Conservation (phyloP, 2,797 vertebrate species). For the Morelia viridis region DNA sequence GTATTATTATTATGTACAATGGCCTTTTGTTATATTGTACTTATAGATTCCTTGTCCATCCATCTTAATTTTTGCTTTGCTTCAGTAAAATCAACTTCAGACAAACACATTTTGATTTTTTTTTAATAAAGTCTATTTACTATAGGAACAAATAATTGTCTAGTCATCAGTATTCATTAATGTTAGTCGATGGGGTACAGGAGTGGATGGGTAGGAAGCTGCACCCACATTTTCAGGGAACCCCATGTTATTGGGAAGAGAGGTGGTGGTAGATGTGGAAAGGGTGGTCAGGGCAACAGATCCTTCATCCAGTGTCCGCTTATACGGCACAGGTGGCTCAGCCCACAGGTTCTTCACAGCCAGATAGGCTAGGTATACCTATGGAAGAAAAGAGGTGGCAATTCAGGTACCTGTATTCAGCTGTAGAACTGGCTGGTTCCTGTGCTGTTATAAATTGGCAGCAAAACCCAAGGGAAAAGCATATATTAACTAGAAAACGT, state of each 20-base stretch:
- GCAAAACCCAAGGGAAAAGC: neutral
- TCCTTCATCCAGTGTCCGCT: conserved; percentile 62
- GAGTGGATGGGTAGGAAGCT: conserved; percentile 36
- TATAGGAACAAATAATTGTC: conserved; percentile 6
- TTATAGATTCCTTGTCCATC: neutral
- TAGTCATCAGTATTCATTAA: conserved; percentile 62
- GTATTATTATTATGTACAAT: neutral
- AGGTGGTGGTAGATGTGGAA: conserved; percentile 27
- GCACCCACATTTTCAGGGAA: conserved; percentile 30
- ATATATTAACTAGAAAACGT: too few species aligned
- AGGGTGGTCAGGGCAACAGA: conserved; percentile 58
- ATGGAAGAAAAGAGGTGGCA: conserved; percentile 12
- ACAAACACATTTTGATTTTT: neutral
- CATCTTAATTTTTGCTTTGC: neutral
- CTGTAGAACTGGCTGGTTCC: neutral
- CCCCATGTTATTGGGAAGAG: conserved; percentile 39
- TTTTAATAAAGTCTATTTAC: conserved; percentile 38
- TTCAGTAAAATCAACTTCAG: neutral
- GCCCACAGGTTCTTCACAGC: conserved; percentile 56
- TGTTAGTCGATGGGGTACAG: conserved; percentile 45
- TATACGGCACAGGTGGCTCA: conserved; percentile 59
- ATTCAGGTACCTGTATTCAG: conserved; percentile 9
- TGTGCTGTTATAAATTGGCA: neutral
- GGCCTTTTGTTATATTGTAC: neutral
- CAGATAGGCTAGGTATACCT: conserved; percentile 64